Evolutionary conservation across 2,797 vertebrate species (phyloP).

Genomic region (Acrossocheilus fasciatus): DNA sequence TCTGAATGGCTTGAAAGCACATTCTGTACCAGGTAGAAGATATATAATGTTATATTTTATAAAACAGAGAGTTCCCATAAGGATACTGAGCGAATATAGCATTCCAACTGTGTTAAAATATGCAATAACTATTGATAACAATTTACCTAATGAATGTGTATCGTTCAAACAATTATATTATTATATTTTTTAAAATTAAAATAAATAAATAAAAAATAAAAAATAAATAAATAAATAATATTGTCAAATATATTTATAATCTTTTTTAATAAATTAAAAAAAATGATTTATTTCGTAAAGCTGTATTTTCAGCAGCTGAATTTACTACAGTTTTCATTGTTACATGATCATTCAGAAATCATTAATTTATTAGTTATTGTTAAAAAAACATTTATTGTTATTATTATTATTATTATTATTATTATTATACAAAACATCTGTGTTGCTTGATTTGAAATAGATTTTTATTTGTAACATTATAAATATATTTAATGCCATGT

Average conservation of each 20-base stretch:
- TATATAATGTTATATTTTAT: neutral
- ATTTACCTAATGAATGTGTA: neutral
- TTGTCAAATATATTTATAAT: neutral
- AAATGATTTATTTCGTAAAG: neutral
- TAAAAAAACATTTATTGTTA: neutral
- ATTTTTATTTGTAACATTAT: neutral
- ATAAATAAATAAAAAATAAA: too few relatives aligned
- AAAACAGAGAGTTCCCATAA: neutral
- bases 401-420: too few relatives aligned
- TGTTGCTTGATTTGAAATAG: too few relatives aligned
- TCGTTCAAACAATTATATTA: neutral
- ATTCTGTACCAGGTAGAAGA: neutral
- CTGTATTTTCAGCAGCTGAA: neutral
- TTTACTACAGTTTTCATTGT: neutral
- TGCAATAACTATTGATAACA: neutral
- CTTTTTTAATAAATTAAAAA: neutral
- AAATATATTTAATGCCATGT: neutral
- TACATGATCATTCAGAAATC: neutral
- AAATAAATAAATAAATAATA: too few relatives aligned
- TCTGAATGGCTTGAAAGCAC: neutral
- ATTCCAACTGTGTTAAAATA: neutral
- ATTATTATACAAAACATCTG: too few relatives aligned
- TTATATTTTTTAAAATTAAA: too few relatives aligned
- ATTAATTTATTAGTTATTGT: neutral
- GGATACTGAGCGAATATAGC: neutral